Base-by-base conservation (phyloP, 2,113 vertebrate genomes). In the Danio rerio region DNA sequence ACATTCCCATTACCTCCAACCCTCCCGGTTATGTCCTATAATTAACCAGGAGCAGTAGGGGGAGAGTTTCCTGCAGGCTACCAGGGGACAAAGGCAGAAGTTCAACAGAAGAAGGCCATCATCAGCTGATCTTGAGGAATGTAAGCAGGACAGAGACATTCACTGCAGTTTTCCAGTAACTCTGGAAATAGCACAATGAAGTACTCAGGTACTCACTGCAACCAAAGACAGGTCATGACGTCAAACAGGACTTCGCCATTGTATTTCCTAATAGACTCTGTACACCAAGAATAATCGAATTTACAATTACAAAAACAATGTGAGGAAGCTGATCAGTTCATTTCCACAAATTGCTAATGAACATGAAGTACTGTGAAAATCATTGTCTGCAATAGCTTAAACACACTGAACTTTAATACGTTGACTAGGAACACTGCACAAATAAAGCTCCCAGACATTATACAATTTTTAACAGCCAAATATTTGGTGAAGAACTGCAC, bases 1-100 rank as follows among this genome's bases (percentile, higher is more conserved):
- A 82, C 84, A 81, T 85, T 85, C 58, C 42, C 21, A 72, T 83
- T 70, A 47, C 47, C 82, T 80, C 83, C 31, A 49, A 50, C 53
- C 45, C n/a, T 45, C 59, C 20, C 18, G 11, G 75, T 73, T 63
- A 68, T 40, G 1, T 21, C 83, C 83, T 87, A 89, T 82, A 83
- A 83, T 87, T 89, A 89, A 82, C 77, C 80, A 6, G 18, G 7
- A 52, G 20, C 21, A 15, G 15, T 2, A 78, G 52, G 50, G 31
- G 58, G 80, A 58, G 62, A 69, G 43, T 47, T 73, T 83, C 78
- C 74, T 83, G 70, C 50, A 70, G 56, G 18, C 49, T 2, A 56
- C 55, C 9, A 16, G 75, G 55, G 21, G 59, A 75, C 72, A 7
- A 18, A 69, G 5, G 47, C 20, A 58, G 53, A 18, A 47, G 43